Conservation (phyloP, 2,888 invertebrate species). For the Hoplodrina blanda region DNA sequence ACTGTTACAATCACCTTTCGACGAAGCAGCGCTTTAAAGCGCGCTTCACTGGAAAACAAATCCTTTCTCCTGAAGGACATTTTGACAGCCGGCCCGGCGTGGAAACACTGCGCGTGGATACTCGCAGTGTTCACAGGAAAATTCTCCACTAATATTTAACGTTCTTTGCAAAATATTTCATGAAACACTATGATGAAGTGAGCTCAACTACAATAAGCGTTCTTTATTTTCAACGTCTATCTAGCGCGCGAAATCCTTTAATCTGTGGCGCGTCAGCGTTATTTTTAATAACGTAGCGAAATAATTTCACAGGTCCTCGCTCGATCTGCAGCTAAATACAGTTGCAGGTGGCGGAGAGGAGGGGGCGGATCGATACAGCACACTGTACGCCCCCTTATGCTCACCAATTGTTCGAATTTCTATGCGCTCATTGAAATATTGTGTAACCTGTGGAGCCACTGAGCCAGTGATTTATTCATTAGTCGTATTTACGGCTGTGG, state of each 20-base stretch:
- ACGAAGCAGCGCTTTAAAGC: slow-evolving; percentile 43
- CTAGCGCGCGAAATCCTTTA: slow-evolving; percentile 40
- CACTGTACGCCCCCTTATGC: slow-evolving; percentile 51
- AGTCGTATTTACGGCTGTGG: slow-evolving; percentile 41
- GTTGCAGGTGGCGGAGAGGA: slow-evolving; percentile 51
- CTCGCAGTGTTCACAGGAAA: slow-evolving; percentile 26
- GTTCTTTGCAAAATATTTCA: slow-evolving; percentile 19
- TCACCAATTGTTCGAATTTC: slow-evolving; percentile 62
- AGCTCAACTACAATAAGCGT: slow-evolving; percentile 29
- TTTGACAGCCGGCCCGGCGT: slow-evolving; percentile 52
- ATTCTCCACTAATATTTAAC: slow-evolving; percentile 19
- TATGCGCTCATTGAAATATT: slow-evolving; percentile 58
- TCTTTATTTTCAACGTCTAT: slow-evolving; percentile 32
- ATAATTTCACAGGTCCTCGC: slow-evolving; percentile 42
- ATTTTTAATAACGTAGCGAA: slow-evolving; percentile 50
- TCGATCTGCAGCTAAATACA: slow-evolving; percentile 60
- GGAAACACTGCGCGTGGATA: slow-evolving; percentile 28
- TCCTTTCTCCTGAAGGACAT: slow-evolving; percentile 51
- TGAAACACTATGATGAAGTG: slow-evolving; percentile 35
- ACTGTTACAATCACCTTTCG: slow-evolving; percentile 50
- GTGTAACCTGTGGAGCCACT: slow-evolving; percentile 61
- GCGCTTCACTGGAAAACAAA: slow-evolving; percentile 48
- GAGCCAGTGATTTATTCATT: slow-evolving; percentile 60
- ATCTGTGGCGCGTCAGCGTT: slow-evolving; percentile 44
- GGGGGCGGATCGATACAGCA: slow-evolving; percentile 64